phyloP scores from a whole-genome alignment of 2,797 vertebrate genomes.

The Sorex maritimensis region DNA sequence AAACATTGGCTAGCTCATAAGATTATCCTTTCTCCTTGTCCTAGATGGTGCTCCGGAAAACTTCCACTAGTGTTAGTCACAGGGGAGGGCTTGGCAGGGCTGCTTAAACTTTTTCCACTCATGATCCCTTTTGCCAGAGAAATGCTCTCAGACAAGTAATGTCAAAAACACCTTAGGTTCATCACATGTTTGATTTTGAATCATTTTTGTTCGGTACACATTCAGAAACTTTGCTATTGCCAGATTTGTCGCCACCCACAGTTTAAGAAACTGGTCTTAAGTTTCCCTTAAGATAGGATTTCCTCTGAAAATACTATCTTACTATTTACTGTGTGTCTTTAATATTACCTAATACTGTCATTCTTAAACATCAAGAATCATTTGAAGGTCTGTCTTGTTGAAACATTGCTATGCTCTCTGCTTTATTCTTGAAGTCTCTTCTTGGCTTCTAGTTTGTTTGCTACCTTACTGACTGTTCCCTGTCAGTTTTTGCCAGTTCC shows the following conservation, averaged over 20 bases:
- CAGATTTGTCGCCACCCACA: too few relatives aligned
- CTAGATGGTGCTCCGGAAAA: background rate
- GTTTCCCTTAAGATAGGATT: background rate
- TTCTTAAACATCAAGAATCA: slow-evolving; percentile 37
- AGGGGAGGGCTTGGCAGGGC: background rate
- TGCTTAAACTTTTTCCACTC: too few relatives aligned
- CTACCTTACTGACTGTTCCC: background rate
- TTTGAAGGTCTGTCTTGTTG: background rate
- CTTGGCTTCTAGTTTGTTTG: background rate
- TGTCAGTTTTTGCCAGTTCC: background rate
- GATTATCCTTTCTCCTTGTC: slow-evolving; percentile 34
- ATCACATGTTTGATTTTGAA: too few relatives aligned
- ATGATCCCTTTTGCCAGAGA: too few relatives aligned
- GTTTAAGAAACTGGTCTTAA: background rate
- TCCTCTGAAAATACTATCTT: slow-evolving; percentile 6
- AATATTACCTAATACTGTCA: background rate
- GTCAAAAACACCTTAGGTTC: too few relatives aligned
- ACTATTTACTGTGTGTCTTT: background rate
- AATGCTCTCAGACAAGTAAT: too few relatives aligned
- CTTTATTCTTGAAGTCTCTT: background rate
- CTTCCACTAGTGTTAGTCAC: background rate
- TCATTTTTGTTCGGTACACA: too few relatives aligned
- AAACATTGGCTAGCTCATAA: background rate
- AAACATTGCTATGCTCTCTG: slow-evolving; percentile 2
- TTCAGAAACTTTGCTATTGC: too few relatives aligned